Conservation (phyloP, 2,888 invertebrate genomes). For the Erebia aethiops region DNA sequence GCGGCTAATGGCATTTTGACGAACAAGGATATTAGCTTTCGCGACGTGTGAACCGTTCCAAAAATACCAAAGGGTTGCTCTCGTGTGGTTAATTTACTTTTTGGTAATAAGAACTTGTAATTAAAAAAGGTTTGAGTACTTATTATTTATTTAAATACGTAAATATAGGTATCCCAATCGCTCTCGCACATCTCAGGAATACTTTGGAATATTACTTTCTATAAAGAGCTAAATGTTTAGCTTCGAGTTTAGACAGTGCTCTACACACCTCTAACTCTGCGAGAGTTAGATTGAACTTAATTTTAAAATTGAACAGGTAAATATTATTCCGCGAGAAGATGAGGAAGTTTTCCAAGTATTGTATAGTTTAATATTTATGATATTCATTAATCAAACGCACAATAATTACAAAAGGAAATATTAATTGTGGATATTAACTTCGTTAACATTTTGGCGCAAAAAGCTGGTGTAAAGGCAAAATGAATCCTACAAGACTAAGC, state of each 20-base stretch:
- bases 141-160: background rate
- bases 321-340: background rate
- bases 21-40: conserved; percentile 63
- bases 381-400: background rate
- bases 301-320: too few relatives aligned
- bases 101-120: background rate
- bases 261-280: background rate
- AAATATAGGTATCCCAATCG: background rate
- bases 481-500: conserved; percentile 57
- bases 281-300: too few relatives aligned
- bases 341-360: background rate
- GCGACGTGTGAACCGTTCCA: conserved; percentile 48
- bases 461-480: conserved; percentile 43
- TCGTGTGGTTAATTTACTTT: conserved; percentile 9
- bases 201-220: background rate
- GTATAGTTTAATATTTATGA: background rate
- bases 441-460: conserved; percentile 3
- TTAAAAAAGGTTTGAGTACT: background rate
- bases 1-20: conserved; percentile 73
- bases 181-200: background rate
- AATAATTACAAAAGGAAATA: conserved; percentile 2
- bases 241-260: background rate
- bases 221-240: background rate
- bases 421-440: conserved; percentile 14
- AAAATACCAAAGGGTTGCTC: conserved; percentile 17